These are phyloP conservation scores for Portunus trituberculatus DNA, from an alignment of 1,140 invertebrate genomes.

Conservation along the genomic window DNA sequence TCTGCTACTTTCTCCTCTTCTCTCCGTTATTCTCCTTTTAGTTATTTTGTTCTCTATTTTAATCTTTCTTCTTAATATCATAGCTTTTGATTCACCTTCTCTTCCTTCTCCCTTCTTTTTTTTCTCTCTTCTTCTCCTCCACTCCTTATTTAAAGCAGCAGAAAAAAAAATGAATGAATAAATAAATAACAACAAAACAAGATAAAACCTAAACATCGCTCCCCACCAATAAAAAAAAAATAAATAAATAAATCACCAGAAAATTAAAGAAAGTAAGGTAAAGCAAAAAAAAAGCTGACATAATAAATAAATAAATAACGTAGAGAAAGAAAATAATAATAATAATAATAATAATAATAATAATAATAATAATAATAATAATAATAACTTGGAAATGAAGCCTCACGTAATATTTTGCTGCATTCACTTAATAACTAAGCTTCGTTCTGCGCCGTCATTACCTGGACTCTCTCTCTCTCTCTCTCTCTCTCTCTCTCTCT, in stretches of 20 bases:
- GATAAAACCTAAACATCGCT: neutral
- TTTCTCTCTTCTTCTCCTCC: neutral
- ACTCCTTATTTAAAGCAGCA: too few relatives aligned
- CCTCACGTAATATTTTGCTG: neutral
- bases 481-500: neutral
- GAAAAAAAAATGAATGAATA: too few relatives aligned
- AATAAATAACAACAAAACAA: too few relatives aligned
- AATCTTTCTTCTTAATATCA: too few relatives aligned
- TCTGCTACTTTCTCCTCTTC: neutral
- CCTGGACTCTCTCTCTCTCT: constrained; percentile 17
- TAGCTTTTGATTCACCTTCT: neutral
- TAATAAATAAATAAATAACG: neutral
- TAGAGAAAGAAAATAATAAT: neutral
- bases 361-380: neutral
- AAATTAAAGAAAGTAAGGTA: neutral
- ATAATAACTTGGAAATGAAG: neutral
- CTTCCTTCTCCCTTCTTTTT: neutral
- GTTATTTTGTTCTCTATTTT: too few relatives aligned
- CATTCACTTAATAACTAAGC: neutral
- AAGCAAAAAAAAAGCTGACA: neutral
- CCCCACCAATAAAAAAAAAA: neutral
- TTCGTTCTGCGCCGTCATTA: neutral
- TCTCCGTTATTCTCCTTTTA: neutral
- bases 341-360: neutral
- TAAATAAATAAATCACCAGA: neutral